Percentiles rank a stretch among this genome's conserved stretches.
These are phyloP conservation scores for Zhuqinia jingwanae DNA, from an alignment of 2,888 invertebrate species.

Conservation along the genomic window DNA sequence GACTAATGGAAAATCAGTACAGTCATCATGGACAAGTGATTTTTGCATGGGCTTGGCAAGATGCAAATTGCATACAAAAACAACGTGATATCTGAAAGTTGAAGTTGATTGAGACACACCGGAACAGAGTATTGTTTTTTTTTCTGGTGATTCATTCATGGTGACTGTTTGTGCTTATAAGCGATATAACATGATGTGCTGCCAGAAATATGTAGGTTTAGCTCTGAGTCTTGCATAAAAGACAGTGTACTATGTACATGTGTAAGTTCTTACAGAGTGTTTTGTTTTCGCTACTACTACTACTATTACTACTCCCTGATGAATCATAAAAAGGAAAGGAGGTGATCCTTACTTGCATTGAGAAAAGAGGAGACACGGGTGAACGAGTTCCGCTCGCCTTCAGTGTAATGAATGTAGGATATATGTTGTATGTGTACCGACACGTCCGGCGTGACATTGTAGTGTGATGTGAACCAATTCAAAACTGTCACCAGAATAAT, in stretches of 20 bases:
- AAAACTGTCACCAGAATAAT: no score
- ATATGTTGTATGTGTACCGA: background rate
- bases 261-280: background rate
- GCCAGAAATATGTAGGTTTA: no score
- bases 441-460: conserved; percentile 25
- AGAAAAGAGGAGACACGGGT: conserved; percentile 35
- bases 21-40: background rate
- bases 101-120: background rate
- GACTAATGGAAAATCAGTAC: no score
- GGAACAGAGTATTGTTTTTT: background rate
- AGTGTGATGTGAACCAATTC: background rate
- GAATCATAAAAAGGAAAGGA: conserved; percentile 41
- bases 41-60: conserved; percentile 16
- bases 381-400: conserved; percentile 44
- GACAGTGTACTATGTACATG: background rate
- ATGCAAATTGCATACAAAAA: background rate
- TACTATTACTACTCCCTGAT: conserved; percentile 9
- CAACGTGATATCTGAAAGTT: background rate
- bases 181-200: no score
- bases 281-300: conserved; percentile 50
- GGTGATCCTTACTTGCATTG: background rate
- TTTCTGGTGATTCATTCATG: conserved; percentile 45
- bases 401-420: conserved; percentile 4
- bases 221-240: background rate
- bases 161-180: conserved; percentile 9